Conservation (phyloP, 2,113 vertebrate species). For the Mesoclemmys tuberculata region DNA sequence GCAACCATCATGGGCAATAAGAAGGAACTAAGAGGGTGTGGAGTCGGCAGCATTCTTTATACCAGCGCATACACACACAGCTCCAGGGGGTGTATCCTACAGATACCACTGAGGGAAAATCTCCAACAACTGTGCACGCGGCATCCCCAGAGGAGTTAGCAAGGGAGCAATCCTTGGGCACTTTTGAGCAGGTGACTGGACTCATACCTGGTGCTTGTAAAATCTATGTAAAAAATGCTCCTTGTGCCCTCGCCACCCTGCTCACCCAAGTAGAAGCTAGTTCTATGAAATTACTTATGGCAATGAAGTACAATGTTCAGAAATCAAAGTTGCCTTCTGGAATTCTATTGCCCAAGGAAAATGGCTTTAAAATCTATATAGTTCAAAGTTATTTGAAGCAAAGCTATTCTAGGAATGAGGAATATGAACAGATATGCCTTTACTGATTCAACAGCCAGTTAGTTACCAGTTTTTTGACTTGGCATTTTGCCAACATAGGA, state of each 20-base stretch:
- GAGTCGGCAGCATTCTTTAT: too few relatives aligned
- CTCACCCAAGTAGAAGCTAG: not conserved
- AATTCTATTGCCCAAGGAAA: not conserved
- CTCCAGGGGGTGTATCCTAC: too few relatives aligned
- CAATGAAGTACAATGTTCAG: not conserved
- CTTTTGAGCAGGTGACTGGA: not conserved
- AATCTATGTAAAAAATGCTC: not conserved
- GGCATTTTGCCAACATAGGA: not conserved
- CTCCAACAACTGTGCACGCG: too few relatives aligned
- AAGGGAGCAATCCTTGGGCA: not conserved
- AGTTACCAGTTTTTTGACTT: not conserved
- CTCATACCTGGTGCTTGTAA: not conserved
- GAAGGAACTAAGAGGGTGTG: too few relatives aligned
- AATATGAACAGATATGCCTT: not conserved
- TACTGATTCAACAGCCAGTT: not conserved
- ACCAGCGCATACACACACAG: too few relatives aligned
- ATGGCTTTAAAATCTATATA: not conserved
- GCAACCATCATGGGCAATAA: too few relatives aligned
- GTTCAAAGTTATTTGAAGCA: not conserved
- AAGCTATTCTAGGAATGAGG: not conserved
- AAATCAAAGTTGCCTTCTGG: not conserved
- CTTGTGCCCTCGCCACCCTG: not conserved
- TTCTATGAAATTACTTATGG: not conserved
- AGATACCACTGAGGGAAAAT: too few relatives aligned
- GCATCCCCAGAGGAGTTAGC: not conserved